Base-by-base conservation (phyloP, 2,888 invertebrate species). In the Cantharis lateralis region DNA sequence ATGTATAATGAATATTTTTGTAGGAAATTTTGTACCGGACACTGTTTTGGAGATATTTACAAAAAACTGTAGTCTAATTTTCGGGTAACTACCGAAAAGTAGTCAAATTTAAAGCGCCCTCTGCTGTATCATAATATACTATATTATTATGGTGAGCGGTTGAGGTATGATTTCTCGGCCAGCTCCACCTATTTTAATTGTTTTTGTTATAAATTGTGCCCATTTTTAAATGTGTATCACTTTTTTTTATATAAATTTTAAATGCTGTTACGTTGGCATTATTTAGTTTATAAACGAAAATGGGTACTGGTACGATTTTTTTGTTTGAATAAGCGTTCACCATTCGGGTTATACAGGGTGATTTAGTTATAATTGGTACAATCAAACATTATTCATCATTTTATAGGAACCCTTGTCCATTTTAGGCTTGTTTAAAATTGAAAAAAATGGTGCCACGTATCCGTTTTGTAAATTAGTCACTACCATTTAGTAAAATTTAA, bases 391-490 rank as follows among this genome's bases (percentile, higher is more conserved):
- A 48, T 48, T 48, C 48, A 48, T 48, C 48, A 48, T 48, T 48
- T 48, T 48, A 28, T 28, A 48, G 64, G 64, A 20, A 66, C 18
- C 64, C 64, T 66, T 66, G 64, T 66, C 24, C 18, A 20, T 66
- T 66, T 66, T 66, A 66, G 18, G 18, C 20, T 64, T 48, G 48
- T 48, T 48, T 48, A n/a, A 48, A 48, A 48, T 48, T n/a, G 48
- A 48, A 48, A 48, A 48, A 48, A n/a, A n/a, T 48, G 13, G 48
- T 48, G n/a, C 48, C 48, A 48, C 7, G 48, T 32, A 73, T 64
- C 28, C n/a, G 70, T 70, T 28, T 70, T 16, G 26, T 74, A 26
- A 72, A 62, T 70, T 78, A 78, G 78, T 72, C 72, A 72, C 68
- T 78, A 66, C 64, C 64, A 48, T 48, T 48, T 48, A 48, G n/a